Evolutionary conservation across 64 coral and sea anemone genomes (phyloP), one percentile per base, ranked within the genome.

Genomic region (Stichodactyla mertensii): DNA sequence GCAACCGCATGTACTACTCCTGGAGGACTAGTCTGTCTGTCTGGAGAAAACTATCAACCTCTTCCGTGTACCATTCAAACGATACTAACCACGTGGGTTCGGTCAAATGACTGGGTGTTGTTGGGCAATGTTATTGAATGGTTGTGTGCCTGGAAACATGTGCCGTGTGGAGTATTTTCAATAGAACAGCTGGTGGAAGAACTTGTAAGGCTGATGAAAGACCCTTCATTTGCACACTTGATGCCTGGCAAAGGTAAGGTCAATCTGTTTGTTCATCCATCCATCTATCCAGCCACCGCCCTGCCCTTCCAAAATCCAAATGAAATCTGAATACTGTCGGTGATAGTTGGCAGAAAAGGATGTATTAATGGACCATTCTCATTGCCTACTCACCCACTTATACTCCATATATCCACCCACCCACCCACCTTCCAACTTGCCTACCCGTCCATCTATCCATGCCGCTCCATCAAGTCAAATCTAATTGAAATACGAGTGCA

Each of bases 91-190:
- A 23, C 78, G 20, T 82, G 84, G 90, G 54, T 61, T 36, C 54
- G 78, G 14, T 28, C 16, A 1, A 55, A 26, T 79, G 57, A 24
- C 8, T 83, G 84, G 10, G 24, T 27, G 4, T 28, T 87, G 23
- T 55, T 87, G 55, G 90, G 90, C 7, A 87, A 83, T 16, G 58
- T 87, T 82, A 13, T 87, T 15, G 77, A 86, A 15, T 62, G 52
- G 51, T 20, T 92, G 4, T 92, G 78, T 64, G 31, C 22, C 13
- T 92, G 85, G 90, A 64, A 20, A 77, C 58, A 16, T 19, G 85
- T 27, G 10, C 64, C 16, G 20, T 62, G 53, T 22, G 7, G 67
- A 4, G 52, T 64, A 20, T 31, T 45, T 6, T 54, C 16, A 1
- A 19, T 85, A 28, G 8, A 64, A 19, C 51, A 85, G 10, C 19